phyloP scores from a whole-genome alignment of 2,113 vertebrate genomes.

The Nothocercus julius region DNA sequence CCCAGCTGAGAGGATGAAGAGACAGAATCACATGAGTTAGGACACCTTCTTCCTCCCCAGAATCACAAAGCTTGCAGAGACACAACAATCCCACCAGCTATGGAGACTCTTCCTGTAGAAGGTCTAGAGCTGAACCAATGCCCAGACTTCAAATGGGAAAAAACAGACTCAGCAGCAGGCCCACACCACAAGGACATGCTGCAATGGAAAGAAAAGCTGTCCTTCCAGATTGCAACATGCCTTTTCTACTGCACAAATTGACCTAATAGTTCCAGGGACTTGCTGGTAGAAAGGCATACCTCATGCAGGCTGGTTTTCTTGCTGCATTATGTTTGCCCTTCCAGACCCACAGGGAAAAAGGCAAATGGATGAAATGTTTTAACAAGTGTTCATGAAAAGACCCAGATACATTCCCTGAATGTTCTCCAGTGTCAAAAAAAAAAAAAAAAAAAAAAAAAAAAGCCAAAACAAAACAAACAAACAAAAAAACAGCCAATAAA shows the following conservation, averaged over 20 bases:
- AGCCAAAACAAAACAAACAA: no score
- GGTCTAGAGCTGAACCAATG: not conserved
- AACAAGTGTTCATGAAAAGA: not conserved
- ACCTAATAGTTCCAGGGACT: not conserved
- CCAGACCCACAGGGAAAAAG: not conserved
- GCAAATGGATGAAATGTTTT: not conserved
- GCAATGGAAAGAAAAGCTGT: not conserved
- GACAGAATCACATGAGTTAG: not conserved
- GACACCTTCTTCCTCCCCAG: not conserved
- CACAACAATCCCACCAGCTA: not conserved
- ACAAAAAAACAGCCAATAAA: not conserved
- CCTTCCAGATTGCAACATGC: not conserved
- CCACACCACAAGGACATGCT: not conserved
- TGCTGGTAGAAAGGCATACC: not conserved
- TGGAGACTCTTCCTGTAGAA: not conserved
- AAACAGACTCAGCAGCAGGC: not conserved
- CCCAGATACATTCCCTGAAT: not conserved
- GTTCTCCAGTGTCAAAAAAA: not conserved
- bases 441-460: not conserved
- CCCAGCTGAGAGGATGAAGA: constrained; percentile 80
- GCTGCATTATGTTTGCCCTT: not conserved
- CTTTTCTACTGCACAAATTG: not conserved
- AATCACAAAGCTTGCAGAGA: not conserved
- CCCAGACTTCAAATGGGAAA: not conserved
- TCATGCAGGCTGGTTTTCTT: not conserved